phyloP scores from a whole-genome alignment of 2,113 vertebrate genomes.

The Falcunculus frontatus region DNA sequence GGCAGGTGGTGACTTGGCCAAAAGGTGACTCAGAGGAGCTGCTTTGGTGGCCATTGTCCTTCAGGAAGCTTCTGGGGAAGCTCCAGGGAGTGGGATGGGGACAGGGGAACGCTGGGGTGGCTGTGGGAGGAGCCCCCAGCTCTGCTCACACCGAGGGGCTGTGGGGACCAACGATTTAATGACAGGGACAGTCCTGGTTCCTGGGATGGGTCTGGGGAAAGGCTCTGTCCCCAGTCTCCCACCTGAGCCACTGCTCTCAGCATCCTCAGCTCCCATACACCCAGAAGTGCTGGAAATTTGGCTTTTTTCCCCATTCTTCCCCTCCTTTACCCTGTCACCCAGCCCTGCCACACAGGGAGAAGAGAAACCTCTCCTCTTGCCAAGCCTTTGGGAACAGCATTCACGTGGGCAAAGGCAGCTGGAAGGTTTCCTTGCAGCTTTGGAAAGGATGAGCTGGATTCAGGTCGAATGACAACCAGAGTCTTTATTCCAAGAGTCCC shows the following conservation, averaged over 20 bases:
- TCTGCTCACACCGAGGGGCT: background rate
- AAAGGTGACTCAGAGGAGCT: background rate
- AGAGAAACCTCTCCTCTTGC: background rate
- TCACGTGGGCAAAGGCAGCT: background rate
- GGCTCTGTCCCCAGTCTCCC: fast-evolving
- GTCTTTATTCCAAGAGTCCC: conserved; percentile 78
- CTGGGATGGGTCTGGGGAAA: background rate
- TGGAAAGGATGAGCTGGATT: conserved; percentile 50
- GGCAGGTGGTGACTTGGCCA: fast-evolving
- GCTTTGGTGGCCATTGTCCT: fast-evolving
- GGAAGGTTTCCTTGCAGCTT: background rate
- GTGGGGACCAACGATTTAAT: background rate
- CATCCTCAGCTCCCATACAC: background rate
- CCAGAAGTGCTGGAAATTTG: background rate
- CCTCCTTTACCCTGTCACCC: background rate
- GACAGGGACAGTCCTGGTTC: background rate
- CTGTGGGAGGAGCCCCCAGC: background rate
- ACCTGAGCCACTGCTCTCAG: background rate
- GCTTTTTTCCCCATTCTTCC: background rate
- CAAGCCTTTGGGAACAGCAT: background rate
- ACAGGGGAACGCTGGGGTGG: fast-evolving
- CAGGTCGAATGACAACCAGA: conserved; percentile 60
- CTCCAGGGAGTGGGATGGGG: background rate
- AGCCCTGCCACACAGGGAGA: background rate
- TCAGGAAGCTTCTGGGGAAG: background rate